phyloP scores from a whole-genome alignment of 2,113 vertebrate species.

The Ibidorhyncha struthersii region DNA sequence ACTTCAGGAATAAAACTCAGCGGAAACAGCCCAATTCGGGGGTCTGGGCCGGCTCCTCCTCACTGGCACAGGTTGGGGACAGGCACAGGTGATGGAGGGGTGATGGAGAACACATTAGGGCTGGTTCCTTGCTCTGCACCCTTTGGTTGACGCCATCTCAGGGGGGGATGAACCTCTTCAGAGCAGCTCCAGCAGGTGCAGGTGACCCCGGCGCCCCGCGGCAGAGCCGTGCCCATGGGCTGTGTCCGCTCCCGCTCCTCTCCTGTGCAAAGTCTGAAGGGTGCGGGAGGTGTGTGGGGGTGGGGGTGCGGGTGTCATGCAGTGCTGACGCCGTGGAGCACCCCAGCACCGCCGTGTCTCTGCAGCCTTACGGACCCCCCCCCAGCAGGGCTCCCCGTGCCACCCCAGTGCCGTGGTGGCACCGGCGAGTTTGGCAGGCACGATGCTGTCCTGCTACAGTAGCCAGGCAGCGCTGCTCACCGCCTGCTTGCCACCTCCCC shows the following conservation, averaged over 20 bases:
- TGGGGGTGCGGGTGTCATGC: no score
- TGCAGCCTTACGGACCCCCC: rapidly evolving
- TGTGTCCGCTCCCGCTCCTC: neutral
- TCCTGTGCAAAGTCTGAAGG: rapidly evolving
- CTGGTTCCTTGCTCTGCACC: neutral
- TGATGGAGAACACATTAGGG: neutral
- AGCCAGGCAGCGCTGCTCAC: neutral
- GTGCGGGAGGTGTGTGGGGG: neutral
- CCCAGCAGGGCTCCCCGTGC: neutral
- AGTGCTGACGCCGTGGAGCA: neutral
- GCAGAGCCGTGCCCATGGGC: neutral
- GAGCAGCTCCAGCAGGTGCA: neutral
- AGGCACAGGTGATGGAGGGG: neutral
- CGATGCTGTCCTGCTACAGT: neutral
- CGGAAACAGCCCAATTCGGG: neutral
- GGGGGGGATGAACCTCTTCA: neutral
- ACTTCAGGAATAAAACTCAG: neutral
- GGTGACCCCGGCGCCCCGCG: rapidly evolving
- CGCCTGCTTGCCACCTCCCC: neutral
- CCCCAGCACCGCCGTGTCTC: rapidly evolving
- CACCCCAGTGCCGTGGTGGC: rapidly evolving
- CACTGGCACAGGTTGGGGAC: no score
- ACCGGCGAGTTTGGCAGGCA: rapidly evolving
- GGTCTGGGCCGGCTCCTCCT: neutral
- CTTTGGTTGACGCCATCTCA: rapidly evolving